These are phyloP conservation scores for Atherinomorus stipes DNA, from an alignment of 2,113 vertebrate genomes.

Conservation along the genomic window DNA sequence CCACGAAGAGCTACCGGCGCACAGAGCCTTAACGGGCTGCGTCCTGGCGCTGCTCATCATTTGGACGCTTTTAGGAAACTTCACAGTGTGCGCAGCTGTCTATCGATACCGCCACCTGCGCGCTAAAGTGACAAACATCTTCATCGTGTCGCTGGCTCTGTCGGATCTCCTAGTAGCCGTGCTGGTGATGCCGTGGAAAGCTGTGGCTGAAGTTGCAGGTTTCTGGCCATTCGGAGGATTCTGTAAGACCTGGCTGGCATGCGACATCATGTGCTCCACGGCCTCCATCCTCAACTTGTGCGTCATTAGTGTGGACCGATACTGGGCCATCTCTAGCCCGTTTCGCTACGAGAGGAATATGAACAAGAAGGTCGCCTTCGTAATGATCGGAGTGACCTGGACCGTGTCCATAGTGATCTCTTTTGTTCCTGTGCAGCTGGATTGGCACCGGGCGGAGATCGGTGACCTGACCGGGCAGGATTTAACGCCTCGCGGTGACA, in stretches of 20 bases:
- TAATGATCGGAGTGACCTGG: slow-evolving; percentile 73
- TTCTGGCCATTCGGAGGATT: slow-evolving; percentile 73
- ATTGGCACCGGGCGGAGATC: slow-evolving; percentile 69
- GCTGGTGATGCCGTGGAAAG: slow-evolving; percentile 81
- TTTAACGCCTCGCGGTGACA: neutral
- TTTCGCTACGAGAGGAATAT: slow-evolving; percentile 72
- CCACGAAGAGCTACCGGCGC: slow-evolving; percentile 32
- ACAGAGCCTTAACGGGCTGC: slow-evolving; percentile 63
- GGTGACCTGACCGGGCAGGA: slow-evolving; percentile 19
- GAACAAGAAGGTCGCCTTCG: slow-evolving; percentile 67
- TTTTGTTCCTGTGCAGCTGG: slow-evolving; percentile 72
- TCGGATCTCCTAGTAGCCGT: slow-evolving; percentile 79
- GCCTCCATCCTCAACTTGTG: slow-evolving; percentile 77
- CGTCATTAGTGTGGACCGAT: slow-evolving; percentile 72
- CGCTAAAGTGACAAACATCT: slow-evolving; percentile 77
- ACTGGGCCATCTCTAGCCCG: slow-evolving; percentile 76
- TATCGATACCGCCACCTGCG: slow-evolving; percentile 74
- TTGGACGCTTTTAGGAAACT: slow-evolving; percentile 78
- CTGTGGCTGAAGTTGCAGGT: slow-evolving; percentile 69
- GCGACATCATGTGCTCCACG: slow-evolving; percentile 78
- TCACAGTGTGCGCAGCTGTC: slow-evolving; percentile 75
- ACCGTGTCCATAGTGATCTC: slow-evolving; percentile 72
- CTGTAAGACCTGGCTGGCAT: slow-evolving; percentile 75
- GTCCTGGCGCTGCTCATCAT: slow-evolving; percentile 74
- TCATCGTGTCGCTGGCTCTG: slow-evolving; percentile 77